These are phyloP conservation scores for Tetramorium simillimum DNA, from an alignment of 1,140 invertebrate species.

Conservation along the genomic window DNA sequence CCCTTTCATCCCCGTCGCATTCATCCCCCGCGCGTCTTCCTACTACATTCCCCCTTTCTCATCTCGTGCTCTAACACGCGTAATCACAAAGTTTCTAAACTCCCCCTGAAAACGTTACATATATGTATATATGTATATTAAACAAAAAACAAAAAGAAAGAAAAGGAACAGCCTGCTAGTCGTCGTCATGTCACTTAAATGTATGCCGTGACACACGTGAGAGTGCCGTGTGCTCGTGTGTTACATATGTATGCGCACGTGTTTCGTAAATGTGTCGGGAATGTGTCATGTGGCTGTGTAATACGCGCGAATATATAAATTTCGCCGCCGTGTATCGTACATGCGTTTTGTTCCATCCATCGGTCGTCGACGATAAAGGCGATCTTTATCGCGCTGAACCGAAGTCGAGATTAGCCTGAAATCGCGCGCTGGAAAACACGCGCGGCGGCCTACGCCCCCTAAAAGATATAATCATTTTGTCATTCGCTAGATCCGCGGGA, in stretches of 20 bases:
- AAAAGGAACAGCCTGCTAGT: slow-evolving; percentile 65
- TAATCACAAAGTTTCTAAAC: slow-evolving; percentile 46
- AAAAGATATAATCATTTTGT: slow-evolving; percentile 41
- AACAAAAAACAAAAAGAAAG: slow-evolving; percentile 52
- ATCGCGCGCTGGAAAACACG: neutral
- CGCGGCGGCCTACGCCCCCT: slow-evolving; percentile 15
- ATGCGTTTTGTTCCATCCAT: slow-evolving; percentile 4
- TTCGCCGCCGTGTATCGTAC: slow-evolving; percentile 21
- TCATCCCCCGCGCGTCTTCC: slow-evolving; percentile 25
- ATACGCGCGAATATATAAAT: slow-evolving; percentile 20
- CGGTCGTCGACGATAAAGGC: slow-evolving; percentile 8
- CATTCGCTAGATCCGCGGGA: slow-evolving; percentile 39
- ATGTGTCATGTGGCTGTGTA: slow-evolving; percentile 33
- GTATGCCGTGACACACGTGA: slow-evolving; percentile 16
- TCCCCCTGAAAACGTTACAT: slow-evolving; percentile 67
- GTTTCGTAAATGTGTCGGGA: slow-evolving; percentile 35
- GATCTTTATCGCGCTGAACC: slow-evolving; percentile 1
- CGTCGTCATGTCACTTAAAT: slow-evolving; percentile 61
- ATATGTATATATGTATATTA: neutral
- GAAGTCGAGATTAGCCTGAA: neutral
- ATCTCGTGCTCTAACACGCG: slow-evolving; percentile 6
- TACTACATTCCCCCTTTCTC: slow-evolving; percentile 27
- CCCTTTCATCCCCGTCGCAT: slow-evolving; percentile 29
- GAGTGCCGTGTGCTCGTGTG: slow-evolving; percentile 11
- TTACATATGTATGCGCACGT: slow-evolving; percentile 18